Conservation (phyloP, 2,888 invertebrate genomes). For the Chouioia cunea region DNA sequence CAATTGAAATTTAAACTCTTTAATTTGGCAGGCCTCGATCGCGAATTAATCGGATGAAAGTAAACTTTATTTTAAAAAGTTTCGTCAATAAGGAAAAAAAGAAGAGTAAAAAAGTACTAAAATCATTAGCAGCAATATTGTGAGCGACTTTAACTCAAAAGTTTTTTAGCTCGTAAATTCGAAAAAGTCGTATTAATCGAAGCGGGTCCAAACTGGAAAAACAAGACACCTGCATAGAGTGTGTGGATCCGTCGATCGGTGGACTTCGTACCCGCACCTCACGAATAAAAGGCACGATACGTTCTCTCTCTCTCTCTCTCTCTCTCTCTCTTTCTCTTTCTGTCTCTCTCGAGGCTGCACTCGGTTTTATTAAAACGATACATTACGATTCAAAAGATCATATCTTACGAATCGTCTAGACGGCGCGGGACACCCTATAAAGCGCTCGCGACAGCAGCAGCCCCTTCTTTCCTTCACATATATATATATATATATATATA, state of each 20-base stretch:
- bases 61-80: too few relatives aligned
- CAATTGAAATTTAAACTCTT: too few relatives aligned
- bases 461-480: conserved; percentile 52
- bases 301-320: conserved; percentile 31
- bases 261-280: conserved; percentile 13
- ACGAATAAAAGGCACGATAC: conserved; percentile 13
- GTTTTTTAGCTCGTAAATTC: too few relatives aligned
- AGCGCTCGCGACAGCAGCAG: conserved; percentile 50
- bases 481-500: too few relatives aligned
- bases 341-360: conserved; percentile 14
- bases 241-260: neutral
- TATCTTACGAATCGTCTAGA: conserved; percentile 67
- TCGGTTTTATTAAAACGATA: conserved; percentile 63
- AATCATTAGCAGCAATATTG: too few relatives aligned
- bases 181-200: too few relatives aligned
- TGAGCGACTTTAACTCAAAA: too few relatives aligned
- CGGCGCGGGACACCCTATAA: conserved; percentile 62
- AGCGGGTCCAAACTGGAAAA: conserved; percentile 3
- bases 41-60: too few relatives aligned
- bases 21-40: too few relatives aligned
- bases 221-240: conserved; percentile 10
- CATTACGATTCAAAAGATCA: conserved; percentile 66
- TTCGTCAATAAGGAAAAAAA: too few relatives aligned
- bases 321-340: conserved; percentile 18
- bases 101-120: too few relatives aligned